Percentiles rank a stretch among this genome's conserved stretches.
Conservation (phyloP, 2,797 vertebrate species). For the Ctenosaura bakeri region DNA sequence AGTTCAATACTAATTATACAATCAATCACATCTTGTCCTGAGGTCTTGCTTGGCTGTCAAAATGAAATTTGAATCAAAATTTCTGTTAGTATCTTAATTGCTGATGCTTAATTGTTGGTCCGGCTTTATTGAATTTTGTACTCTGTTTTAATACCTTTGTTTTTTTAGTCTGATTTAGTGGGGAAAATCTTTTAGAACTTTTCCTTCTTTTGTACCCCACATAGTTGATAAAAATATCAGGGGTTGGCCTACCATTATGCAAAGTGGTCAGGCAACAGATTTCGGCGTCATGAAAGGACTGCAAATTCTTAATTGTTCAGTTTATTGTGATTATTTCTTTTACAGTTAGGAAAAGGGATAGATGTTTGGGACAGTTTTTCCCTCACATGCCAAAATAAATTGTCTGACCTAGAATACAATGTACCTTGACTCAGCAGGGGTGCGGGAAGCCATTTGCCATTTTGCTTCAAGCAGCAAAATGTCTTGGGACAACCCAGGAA, state of each 20-base stretch:
- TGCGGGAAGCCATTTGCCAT: not conserved
- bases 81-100: not conserved
- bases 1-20: not conserved
- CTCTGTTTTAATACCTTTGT: not conserved
- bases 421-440: not conserved
- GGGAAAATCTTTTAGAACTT: no score
- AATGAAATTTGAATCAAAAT: not conserved
- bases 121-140: not conserved
- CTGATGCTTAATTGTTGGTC: not conserved
- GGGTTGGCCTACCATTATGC: no score
- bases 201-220: conserved; percentile 26
- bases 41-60: not conserved
- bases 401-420: not conserved
- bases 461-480: not conserved
- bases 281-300: not conserved
- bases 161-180: not conserved
- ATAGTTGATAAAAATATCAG: not conserved
- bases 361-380: not conserved
- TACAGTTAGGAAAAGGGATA: not conserved
- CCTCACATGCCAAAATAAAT: not conserved
- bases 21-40: not conserved
- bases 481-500: not conserved
- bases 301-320: not conserved
- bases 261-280: not conserved
- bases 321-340: not conserved